Conservation (phyloP, 1,140 invertebrate genomes). For the Drosophila sproati region DNA sequence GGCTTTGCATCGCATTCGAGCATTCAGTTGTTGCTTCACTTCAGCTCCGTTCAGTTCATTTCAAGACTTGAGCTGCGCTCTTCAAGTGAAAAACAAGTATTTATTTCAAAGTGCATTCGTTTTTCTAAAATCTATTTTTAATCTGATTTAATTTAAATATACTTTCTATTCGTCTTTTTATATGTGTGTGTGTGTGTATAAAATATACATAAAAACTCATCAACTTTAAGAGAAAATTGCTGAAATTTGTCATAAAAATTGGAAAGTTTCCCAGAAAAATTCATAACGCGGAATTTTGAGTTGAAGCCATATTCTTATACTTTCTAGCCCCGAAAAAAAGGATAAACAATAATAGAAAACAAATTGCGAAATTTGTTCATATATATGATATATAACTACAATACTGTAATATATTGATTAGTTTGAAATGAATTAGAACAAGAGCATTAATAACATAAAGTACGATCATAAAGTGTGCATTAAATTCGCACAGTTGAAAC, state of each 20-base stretch:
- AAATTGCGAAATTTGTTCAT: too few relatives aligned
- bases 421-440: neutral
- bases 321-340: too few relatives aligned
- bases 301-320: neutral
- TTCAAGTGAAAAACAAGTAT: slow-evolving; percentile 17
- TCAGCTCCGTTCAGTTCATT: slow-evolving; percentile 68
- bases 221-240: neutral
- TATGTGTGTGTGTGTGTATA: neutral
- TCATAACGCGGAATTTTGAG: neutral
- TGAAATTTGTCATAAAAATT: neutral
- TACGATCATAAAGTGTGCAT: neutral
- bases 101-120: slow-evolving; percentile 21
- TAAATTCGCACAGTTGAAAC: slow-evolving; percentile 25
- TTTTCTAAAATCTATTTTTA: slow-evolving; percentile 12
- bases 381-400: too few relatives aligned
- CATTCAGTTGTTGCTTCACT: slow-evolving; percentile 78
- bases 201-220: neutral
- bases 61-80: slow-evolving; percentile 20
- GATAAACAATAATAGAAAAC: too few relatives aligned
- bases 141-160: neutral
- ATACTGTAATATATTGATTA: neutral
- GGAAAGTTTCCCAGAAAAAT: neutral
- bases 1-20: slow-evolving; percentile 52
- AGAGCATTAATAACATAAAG: too few relatives aligned
- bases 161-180: neutral